Conservation (phyloP, 64 coral and sea anemone species). For the Dendrophyllia cribrosa region DNA sequence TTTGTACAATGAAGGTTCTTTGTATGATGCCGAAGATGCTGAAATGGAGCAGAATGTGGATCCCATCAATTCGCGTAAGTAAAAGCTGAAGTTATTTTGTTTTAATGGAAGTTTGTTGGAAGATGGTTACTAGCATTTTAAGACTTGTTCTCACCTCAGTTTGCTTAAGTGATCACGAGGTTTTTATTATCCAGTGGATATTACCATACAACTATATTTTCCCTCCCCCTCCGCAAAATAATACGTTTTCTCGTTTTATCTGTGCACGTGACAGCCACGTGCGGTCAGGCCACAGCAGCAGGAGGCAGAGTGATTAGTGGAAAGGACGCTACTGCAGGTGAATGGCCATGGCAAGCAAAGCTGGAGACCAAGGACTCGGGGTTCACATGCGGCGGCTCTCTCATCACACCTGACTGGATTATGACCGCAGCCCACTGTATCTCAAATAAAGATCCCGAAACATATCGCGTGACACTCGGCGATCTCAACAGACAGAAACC, state of each 20-base stretch:
- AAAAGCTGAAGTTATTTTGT: background rate
- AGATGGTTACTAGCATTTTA: too few species aligned
- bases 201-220: too few species aligned
- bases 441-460: background rate
- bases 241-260: background rate
- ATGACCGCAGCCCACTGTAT: conserved; percentile 70
- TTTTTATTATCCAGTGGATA: too few species aligned
- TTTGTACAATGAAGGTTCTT: background rate
- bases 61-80: conserved; percentile 8
- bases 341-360: conserved; percentile 70
- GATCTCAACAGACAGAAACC: conserved; percentile 34
- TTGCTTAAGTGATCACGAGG: too few species aligned
- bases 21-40: background rate
- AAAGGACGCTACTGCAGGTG: conserved; percentile 16
- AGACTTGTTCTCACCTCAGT: background rate
- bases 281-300: conserved; percentile 11
- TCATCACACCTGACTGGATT: conserved; percentile 49
- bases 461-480: conserved; percentile 30
- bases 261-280: conserved; percentile 23
- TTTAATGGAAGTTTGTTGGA: too few species aligned
- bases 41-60: background rate
- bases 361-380: background rate
- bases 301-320: conserved; percentile 45
- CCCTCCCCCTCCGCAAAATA: too few species aligned
- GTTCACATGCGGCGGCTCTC: conserved; percentile 65